Evolutionary conservation across 2,888 invertebrate species (phyloP).

Genomic region (Matsumyia berberina): DNA sequence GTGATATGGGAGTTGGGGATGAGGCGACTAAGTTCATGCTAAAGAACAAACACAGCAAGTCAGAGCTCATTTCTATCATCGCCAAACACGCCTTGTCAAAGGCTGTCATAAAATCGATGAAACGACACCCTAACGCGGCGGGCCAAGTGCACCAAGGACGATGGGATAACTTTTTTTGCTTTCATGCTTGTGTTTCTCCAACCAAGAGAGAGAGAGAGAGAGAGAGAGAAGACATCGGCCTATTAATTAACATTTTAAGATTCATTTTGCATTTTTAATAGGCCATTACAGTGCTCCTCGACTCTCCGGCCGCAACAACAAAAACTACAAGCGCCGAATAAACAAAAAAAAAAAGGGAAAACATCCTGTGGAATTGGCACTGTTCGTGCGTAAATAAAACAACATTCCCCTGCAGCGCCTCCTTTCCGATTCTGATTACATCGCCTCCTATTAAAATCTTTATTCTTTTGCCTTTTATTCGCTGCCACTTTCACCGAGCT

Average conservation of each 20-base stretch:
- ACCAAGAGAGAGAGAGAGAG: too few species aligned
- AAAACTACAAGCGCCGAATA: neutral
- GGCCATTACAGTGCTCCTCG: slow-evolving; percentile 16
- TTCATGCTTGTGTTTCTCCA: slow-evolving; percentile 14
- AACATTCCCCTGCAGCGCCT: neutral
- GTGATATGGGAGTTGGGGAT: slow-evolving; percentile 2
- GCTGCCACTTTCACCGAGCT: neutral
- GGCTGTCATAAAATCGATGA: slow-evolving; percentile 27
- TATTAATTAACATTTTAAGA: slow-evolving; percentile 57
- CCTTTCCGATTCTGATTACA: slow-evolving; percentile 14
- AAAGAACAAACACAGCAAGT: slow-evolving; percentile 12
- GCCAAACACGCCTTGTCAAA: neutral
- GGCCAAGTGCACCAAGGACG: neutral
- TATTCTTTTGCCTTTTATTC: neutral
- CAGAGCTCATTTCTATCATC: slow-evolving; percentile 16
- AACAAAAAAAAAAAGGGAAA: neutral
- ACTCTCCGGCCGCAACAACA: neutral
- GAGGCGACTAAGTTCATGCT: too few species aligned
- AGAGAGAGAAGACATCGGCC: slow-evolving; percentile 30
- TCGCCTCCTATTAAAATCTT: slow-evolving; percentile 33
- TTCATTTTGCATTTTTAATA: slow-evolving; percentile 49
- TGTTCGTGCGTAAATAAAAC: slow-evolving; percentile 43
- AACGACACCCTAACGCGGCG: neutral
- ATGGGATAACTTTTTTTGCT: neutral
- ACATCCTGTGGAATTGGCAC: slow-evolving; percentile 4